phyloP scores from a whole-genome alignment of 2,113 vertebrate genomes.

The Pteropus alecto region DNA sequence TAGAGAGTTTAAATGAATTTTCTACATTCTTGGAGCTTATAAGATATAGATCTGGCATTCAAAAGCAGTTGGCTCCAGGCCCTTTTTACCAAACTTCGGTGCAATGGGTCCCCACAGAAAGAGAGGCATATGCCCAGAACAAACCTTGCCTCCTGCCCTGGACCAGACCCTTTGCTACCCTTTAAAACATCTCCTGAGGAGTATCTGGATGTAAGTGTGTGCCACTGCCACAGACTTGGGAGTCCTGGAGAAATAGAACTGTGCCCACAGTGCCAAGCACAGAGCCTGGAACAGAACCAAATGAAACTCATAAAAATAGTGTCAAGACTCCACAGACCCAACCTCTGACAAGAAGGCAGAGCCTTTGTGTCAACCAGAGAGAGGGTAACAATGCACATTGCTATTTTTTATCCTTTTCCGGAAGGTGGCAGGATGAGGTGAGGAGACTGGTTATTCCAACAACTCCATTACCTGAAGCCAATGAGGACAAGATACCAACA shows the following conservation, averaged over 20 bases:
- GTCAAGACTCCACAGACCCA: not conserved
- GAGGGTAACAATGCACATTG: not conserved
- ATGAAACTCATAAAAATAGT: not conserved
- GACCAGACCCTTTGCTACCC: not conserved
- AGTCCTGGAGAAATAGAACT: not conserved
- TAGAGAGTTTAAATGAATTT: not conserved
- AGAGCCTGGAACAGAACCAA: not conserved
- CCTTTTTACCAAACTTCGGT: not conserved
- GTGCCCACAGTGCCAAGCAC: not conserved
- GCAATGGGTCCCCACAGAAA: not conserved
- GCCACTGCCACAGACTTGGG: not conserved
- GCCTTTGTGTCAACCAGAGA: not conserved
- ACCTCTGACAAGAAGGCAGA: not conserved
- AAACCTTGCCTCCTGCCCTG: not conserved
- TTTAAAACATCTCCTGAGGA: not conserved
- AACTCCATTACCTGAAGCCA: not conserved
- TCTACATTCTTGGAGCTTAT: not conserved
- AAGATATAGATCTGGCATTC: not conserved
- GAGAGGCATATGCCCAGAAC: not conserved
- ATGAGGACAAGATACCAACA: not conserved
- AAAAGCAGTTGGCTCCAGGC: not conserved
- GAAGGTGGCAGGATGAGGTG: not conserved
- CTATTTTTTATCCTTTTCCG: not conserved
- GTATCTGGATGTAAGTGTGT: not conserved
- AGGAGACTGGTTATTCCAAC: not conserved